Conservation (phyloP, 2,888 invertebrate species). For the Spodoptera littoralis region DNA sequence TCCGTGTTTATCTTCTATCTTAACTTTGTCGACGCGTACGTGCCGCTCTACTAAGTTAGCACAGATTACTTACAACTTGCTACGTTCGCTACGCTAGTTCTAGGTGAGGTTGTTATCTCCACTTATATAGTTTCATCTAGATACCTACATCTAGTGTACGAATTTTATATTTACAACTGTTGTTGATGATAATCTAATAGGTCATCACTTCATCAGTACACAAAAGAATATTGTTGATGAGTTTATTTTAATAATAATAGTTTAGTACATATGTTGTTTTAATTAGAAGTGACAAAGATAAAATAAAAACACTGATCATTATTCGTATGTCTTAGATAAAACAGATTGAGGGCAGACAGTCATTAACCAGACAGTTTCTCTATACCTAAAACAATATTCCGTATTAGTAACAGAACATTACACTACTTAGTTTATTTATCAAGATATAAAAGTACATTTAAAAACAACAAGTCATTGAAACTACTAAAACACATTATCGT, state of each 20-base stretch:
- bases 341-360: constrained; percentile 22
- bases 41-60: constrained; percentile 40
- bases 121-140: constrained; percentile 19
- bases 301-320: constrained; percentile 8
- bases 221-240: background rate
- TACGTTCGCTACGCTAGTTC: constrained; percentile 26
- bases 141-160: constrained; percentile 2
- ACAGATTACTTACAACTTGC: constrained; percentile 44
- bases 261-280: background rate
- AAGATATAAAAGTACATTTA: constrained; percentile 15
- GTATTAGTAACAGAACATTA: constrained; percentile 11
- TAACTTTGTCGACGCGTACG: constrained; percentile 41
- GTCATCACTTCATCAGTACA: constrained; percentile 4
- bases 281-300: background rate
- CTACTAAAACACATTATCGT: constrained; percentile 26
- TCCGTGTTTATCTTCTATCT: constrained; percentile 52
- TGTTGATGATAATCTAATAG: background rate
- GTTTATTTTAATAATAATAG: background rate
- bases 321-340: constrained; percentile 4
- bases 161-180: constrained; percentile 5
- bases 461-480: constrained; percentile 16
- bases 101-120: constrained; percentile 15
- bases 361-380: constrained; percentile 6
- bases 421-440: constrained; percentile 12
- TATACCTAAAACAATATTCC: constrained; percentile 15